Evolutionary conservation across 1,140 invertebrate genomes (phyloP), one percentile per base, ranked within the genome.

Genomic region (Aphidius ervi): DNA sequence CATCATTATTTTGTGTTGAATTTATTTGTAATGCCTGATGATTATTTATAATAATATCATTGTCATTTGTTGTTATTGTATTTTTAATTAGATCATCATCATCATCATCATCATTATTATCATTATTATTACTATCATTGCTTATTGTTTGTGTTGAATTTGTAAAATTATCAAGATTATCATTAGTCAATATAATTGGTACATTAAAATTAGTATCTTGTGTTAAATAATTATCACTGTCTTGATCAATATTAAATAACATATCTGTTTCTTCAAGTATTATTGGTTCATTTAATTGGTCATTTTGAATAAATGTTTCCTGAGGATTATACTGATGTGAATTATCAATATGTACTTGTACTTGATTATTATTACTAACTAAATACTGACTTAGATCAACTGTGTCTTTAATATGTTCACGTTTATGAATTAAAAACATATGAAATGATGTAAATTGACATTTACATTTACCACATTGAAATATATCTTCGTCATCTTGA

Each of bases 381-480:
- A 79, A 70, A 68, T 75, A 80, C 50, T 76, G 72, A 63, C 71
- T 73, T 57, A 79, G 63, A 68, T 80, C 74, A 49, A 79, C 70
- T 3, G 70, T 70, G 41, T 73, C 56, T 58, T 77, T 78, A 39
- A 70, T 56, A 45, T 81, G 78, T 57, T 80, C 75, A 55, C 84
- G 82, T 72, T 88, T 88, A 67, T 87, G 86, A 10, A 74, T 65
- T 41, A 86, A 68, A 72, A 88, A 88, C 46, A 78, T 67, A 49
- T 76, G 68, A 41, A 87, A 71, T 0, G 82, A 83, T 3, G 81
- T 82, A 66, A 87, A 88, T 67, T 86, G 83, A 63, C 82, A 85
- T 69, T 87, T 87, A 68, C 86, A 88, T 72, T 85, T 86, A 5
- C 86, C 86, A 78, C 86, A 88, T 64, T 87, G 85, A 67, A 87